Conservation (phyloP, 2,888 invertebrate species). For the Empis stercorea region DNA sequence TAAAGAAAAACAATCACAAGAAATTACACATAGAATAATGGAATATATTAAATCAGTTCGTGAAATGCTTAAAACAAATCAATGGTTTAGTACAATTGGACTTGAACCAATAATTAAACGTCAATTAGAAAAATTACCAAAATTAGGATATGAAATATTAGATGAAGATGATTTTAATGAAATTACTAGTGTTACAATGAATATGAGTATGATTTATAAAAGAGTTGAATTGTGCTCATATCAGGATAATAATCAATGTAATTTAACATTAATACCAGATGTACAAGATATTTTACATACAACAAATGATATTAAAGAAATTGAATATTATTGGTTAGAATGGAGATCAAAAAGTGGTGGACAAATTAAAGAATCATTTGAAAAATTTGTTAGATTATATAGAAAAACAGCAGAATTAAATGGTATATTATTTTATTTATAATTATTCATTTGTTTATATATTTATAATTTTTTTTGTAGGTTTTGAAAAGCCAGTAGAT, state of each 20-base stretch:
- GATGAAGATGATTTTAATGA: conserved; percentile 47
- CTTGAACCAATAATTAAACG: conserved; percentile 53
- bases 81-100: background rate
- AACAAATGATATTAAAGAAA: conserved; percentile 23
- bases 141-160: conserved; percentile 58
- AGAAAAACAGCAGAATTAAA: conserved; percentile 25
- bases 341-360: conserved; percentile 26
- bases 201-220: conserved; percentile 63
- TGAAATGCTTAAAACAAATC: conserved; percentile 8
- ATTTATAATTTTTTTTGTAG: conserved; percentile 26
- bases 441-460: background rate
- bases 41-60: background rate
- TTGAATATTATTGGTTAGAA: conserved; percentile 30
- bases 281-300: conserved; percentile 25
- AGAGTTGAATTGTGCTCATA: conserved; percentile 63
- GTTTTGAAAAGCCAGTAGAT: conserved; percentile 50
- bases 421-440: conserved; percentile 14
- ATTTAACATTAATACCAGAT: conserved; percentile 53
- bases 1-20: background rate
- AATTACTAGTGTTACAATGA: conserved; percentile 47
- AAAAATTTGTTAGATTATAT: conserved; percentile 26
- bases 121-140: conserved; percentile 59
- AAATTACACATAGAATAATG: background rate
- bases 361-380: conserved; percentile 20
- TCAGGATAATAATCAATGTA: conserved; percentile 46